Conservation (phyloP, 2,888 invertebrate genomes). For the Eumerus sabulonum region DNA sequence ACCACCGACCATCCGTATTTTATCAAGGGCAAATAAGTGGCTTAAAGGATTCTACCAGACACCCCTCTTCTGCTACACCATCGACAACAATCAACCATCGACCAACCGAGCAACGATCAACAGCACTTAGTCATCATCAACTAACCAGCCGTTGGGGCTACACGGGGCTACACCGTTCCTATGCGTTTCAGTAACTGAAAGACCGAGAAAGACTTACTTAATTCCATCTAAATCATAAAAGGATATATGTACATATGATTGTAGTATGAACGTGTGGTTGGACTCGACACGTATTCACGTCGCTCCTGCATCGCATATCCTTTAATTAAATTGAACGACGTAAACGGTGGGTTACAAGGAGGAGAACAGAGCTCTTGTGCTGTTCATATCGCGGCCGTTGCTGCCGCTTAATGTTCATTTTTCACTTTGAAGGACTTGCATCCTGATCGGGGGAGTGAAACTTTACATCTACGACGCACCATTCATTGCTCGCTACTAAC, state of each 20-base stretch:
- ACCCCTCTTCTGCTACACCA: conserved; percentile 16
- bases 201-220: conserved; percentile 46
- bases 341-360: too few species aligned
- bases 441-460: conserved; percentile 10
- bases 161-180: too few species aligned
- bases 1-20: too few species aligned
- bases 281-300: conserved; percentile 50
- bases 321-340: conserved; percentile 59
- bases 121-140: conserved; percentile 57
- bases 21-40: too few species aligned
- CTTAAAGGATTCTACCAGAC: neutral
- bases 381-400: neutral
- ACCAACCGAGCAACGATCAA: neutral
- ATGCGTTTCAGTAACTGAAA: conserved; percentile 13
- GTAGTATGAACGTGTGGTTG: conserved; percentile 32
- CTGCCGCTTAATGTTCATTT: conserved; percentile 13
- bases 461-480: too few species aligned
- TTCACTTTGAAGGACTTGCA: conserved; percentile 25
- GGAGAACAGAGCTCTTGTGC: neutral
- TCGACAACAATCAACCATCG: neutral
- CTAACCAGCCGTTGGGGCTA: too few species aligned
- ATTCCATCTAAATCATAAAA: conserved; percentile 45
- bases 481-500: too few species aligned
- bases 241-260: conserved; percentile 37
- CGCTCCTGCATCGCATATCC: conserved; percentile 35